A percentile compares a stretch with the other conserved stretches of the same genome.
These are phyloP conservation scores for Galagoides demidoff DNA, from an alignment of 2,797 vertebrate genomes.

Conservation along the genomic window DNA sequence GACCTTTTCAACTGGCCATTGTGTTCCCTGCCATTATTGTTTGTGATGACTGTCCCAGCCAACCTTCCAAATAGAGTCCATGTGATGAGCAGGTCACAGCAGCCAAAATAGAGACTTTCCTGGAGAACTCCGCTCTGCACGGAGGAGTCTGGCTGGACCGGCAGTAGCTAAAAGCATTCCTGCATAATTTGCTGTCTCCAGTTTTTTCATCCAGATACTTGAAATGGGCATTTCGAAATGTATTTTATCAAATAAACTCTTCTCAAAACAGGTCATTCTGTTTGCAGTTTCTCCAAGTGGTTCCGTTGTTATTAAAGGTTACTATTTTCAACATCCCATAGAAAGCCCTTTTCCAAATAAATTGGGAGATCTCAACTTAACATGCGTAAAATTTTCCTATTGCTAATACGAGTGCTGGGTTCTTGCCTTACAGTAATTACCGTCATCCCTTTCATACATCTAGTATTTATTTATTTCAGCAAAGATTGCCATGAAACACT, in stretches of 20 bases:
- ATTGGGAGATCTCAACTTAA: conserved; percentile 35
- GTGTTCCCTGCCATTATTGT: background rate
- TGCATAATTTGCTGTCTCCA: conserved; percentile 3
- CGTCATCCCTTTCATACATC: conserved; percentile 31
- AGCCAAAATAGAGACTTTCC: background rate
- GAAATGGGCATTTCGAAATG: conserved; percentile 49
- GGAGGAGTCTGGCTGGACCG: background rate
- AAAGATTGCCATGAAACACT: background rate
- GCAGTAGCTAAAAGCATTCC: conserved; percentile 59
- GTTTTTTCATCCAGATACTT: conserved; percentile 41
- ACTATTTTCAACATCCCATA: conserved; percentile 51
- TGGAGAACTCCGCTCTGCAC: background rate
- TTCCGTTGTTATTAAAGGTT: conserved; percentile 29
- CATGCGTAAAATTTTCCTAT: conserved; percentile 49
- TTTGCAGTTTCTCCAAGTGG: background rate
- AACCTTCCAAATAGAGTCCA: conserved; percentile 29
- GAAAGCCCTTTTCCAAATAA: conserved; percentile 53
- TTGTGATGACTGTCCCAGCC: background rate
- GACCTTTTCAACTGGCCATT: background rate
- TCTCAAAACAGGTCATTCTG: conserved; percentile 37
- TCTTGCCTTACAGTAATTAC: conserved; percentile 59
- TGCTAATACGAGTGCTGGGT: conserved; percentile 10
- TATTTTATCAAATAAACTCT: conserved; percentile 54
- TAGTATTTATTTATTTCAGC: conserved; percentile 57
- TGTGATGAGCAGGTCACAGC: conserved; percentile 1